Percentiles rank a stretch among this genome's conserved stretches.
Conservation (phyloP, 2,888 invertebrate genomes). For the Drosophila incognita region DNA sequence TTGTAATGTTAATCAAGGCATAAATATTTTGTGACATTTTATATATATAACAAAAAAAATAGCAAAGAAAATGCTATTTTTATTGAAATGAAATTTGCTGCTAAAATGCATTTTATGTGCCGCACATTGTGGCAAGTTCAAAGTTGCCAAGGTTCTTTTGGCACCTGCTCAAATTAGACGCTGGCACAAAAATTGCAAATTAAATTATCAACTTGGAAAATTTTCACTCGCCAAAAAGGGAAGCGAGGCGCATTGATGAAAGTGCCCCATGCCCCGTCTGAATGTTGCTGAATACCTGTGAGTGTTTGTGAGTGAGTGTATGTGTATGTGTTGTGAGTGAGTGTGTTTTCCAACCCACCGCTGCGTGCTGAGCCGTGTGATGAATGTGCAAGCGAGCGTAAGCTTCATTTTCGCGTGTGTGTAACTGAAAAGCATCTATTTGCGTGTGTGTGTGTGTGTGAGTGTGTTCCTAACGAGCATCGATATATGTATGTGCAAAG, state of each 20-base stretch:
- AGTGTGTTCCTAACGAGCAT: constrained; percentile 62
- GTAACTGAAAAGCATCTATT: constrained; percentile 37
- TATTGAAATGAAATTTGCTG: constrained; percentile 42
- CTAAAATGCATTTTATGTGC: constrained; percentile 44
- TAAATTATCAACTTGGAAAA: constrained; percentile 76
- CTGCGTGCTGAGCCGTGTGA: constrained; percentile 75
- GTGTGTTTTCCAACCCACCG: constrained; percentile 26
- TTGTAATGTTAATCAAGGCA: background rate
- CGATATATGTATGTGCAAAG: constrained; percentile 39
- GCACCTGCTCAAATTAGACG: constrained; percentile 68
- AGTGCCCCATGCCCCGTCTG: constrained; percentile 28
- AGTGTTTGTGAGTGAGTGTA: constrained; percentile 9
- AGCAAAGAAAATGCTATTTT: constrained; percentile 6
- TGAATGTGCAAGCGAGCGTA: constrained; percentile 79
- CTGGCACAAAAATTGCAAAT: constrained; percentile 68
- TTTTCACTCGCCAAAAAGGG: constrained; percentile 43
- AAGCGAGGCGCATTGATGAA: constrained; percentile 57
- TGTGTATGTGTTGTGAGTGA: constrained; percentile 6
- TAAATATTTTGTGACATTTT: constrained; percentile 27
- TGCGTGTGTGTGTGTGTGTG: constrained; percentile 25
- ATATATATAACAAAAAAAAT: background rate
- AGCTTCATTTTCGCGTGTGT: constrained; percentile 61
- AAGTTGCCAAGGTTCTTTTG: constrained; percentile 62
- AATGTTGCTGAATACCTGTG: constrained; percentile 24
- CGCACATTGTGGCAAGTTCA: constrained; percentile 15